Base-by-base conservation (phyloP, 2,888 invertebrate species). In the Muschampia plurimacula region DNA sequence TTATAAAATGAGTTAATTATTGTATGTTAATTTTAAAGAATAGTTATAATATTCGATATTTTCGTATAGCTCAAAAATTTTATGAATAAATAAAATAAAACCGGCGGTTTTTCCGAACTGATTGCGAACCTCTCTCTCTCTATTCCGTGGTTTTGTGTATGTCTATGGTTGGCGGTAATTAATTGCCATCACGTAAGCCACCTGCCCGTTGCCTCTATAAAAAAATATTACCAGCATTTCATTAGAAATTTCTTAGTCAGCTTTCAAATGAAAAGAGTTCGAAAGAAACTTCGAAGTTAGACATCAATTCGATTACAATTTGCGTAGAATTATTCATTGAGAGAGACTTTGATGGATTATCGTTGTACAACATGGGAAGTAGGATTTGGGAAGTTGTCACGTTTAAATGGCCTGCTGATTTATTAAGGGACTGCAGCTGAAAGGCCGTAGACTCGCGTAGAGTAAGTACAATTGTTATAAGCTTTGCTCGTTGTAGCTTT, bases 331-430 rank as follows among this genome's bases (percentile, higher is more conserved):
- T 67, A 72, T 72, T 66, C 49, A 72, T 62, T 60, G 66, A 39
- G 66, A 41, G n/a, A 39, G n/a, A 72, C 71, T 72, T 72, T 72
- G 71, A 72, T 72, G 67, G 67, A 72, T 72, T 60, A 72, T 72
- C 60, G 22, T 52, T 66, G 72, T 67, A 63, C 59, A 70, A 57
- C 70, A 70, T 15, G 62, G 62, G 67, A 63, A 62, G 62, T 62
- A 49, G 55, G 72, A 72, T 67, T 67, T 62, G 28, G 62, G 72
- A 72, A 67, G 60, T 67, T 72, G 72, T 72, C 67, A 62, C 72
- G 55, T 71, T 69, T 72, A 67, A 67, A 67, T 72, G 55, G 72
- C 62, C 36, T 55, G 52, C 67, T 72, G 72, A 72, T 72, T 72
- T 66, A 72, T 72, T 60, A 60, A 36, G 36, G 60, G 32, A 60